These are phyloP conservation scores for Hippocampus guttulatus DNA, from an alignment of 2,113 vertebrate genomes.

Conservation along the genomic window DNA sequence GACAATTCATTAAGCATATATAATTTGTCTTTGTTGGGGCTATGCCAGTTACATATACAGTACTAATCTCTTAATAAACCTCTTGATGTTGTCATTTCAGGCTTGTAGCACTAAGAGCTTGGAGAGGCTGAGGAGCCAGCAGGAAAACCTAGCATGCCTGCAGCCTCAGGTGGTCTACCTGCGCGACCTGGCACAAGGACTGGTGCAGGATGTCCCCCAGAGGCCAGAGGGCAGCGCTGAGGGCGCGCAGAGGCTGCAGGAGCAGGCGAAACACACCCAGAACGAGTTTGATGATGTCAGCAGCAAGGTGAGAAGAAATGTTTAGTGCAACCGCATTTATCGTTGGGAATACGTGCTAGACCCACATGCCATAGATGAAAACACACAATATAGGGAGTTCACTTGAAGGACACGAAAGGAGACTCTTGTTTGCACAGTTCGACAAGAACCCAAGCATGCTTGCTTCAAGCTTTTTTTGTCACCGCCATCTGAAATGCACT, in stretches of 20 bases:
- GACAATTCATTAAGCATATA: too few species aligned
- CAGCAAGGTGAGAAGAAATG: constrained; percentile 73
- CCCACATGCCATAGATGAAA: too few species aligned
- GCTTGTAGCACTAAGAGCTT: constrained; percentile 94
- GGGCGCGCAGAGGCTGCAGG: constrained; percentile 75
- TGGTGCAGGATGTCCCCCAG: constrained; percentile 84
- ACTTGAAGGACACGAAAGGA: too few species aligned
- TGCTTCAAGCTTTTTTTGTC: too few species aligned
- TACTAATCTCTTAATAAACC: not conserved
- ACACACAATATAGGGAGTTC: too few species aligned
- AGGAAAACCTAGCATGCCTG: constrained; percentile 82
- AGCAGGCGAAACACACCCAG: constrained; percentile 79
- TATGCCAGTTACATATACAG: too few species aligned
- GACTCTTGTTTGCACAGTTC: too few species aligned
- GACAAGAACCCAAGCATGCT: too few species aligned
- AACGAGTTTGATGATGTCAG: constrained; percentile 78
- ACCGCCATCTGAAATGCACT: too few species aligned
- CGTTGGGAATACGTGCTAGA: too few species aligned
- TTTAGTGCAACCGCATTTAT: too few species aligned
- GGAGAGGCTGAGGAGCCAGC: constrained; percentile 86
- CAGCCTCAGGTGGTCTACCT: constrained; percentile 90
- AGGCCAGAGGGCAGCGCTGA: constrained; percentile 66
- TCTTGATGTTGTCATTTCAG: constrained; percentile 60
- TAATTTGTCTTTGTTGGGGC: too few species aligned
- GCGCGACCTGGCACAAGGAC: constrained; percentile 83